These are phyloP conservation scores for Torymus tubicola DNA, from an alignment of 2,888 invertebrate genomes.

Conservation along the genomic window DNA sequence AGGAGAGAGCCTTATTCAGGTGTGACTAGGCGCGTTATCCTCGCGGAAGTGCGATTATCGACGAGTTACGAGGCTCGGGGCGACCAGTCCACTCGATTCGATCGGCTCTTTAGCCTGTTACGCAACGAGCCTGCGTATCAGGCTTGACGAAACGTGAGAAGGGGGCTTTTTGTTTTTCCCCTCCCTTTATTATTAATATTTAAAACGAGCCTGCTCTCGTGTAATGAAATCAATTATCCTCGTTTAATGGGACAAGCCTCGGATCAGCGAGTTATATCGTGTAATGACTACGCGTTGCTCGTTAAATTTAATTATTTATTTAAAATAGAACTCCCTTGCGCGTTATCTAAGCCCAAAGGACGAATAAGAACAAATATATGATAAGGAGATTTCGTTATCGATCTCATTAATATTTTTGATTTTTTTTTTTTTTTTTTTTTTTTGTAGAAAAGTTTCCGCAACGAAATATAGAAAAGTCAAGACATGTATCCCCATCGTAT, in stretches of 20 bases:
- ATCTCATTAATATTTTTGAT: no score
- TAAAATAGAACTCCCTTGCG: no score
- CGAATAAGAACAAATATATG: no score
- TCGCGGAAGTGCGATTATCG: constrained; percentile 61
- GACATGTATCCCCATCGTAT: no score
- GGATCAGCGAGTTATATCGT: constrained; percentile 1
- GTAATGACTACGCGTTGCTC: neutral
- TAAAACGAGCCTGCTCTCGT: neutral
- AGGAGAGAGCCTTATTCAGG: constrained; percentile 29
- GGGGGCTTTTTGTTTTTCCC: neutral
- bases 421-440: no score
- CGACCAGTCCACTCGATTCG: constrained; percentile 1
- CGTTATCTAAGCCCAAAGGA: no score
- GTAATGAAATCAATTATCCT: constrained; percentile 25
- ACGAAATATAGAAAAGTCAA: no score
- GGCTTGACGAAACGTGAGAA: constrained; percentile 43
- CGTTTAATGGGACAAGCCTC: neutral
- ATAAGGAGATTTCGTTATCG: no score
- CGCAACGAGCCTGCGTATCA: neutral
- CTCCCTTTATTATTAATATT: constrained; percentile 40
- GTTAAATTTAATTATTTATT: no score
- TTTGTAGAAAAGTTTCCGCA: no score
- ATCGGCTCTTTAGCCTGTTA: constrained; percentile 26
- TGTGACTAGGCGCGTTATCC: constrained; percentile 58
- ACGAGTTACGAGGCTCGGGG: neutral